Conservation (phyloP, 2,797 vertebrate species). For the Atherinosoma microstoma region DNA sequence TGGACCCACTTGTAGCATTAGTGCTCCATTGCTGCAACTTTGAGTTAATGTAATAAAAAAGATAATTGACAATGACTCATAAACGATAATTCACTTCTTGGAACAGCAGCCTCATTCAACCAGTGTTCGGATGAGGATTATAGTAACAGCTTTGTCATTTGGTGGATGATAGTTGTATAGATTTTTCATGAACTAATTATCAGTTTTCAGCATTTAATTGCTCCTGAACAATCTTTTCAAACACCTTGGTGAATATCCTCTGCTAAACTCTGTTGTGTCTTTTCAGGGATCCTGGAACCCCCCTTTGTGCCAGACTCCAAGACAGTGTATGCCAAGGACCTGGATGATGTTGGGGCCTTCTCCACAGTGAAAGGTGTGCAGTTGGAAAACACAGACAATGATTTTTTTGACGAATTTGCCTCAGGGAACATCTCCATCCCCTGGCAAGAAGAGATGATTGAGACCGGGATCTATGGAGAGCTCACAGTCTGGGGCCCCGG, state of each 20-base stretch:
- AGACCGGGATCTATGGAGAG: conserved; percentile 87
- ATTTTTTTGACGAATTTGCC: conserved; percentile 87
- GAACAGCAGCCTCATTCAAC: not conserved
- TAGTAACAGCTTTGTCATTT: too few species aligned
- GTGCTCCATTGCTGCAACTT: too few species aligned
- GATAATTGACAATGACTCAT: not conserved
- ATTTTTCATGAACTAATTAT: too few species aligned
- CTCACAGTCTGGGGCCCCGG: conserved; percentile 83
- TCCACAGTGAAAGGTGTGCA: conserved; percentile 87
- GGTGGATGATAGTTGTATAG: too few species aligned
- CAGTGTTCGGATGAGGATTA: too few species aligned
- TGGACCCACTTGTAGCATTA: too few species aligned
- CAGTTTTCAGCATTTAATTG: too few species aligned
- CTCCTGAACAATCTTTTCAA: too few species aligned
- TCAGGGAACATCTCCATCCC: conserved; percentile 89
- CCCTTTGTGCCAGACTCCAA: conserved; percentile 89
- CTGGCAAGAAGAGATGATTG: conserved; percentile 94
- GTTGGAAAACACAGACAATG: conserved; percentile 81
- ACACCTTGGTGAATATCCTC: not conserved
- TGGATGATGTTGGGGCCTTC: conserved; percentile 88
- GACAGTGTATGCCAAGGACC: conserved; percentile 89
- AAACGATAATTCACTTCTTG: not conserved
- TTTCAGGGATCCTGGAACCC: conserved; percentile 85
- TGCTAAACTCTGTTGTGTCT: conserved; percentile 10
- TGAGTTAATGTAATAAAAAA: not conserved